Evolutionary conservation across 2,888 invertebrate species (phyloP), one percentile per base, ranked within the genome.

Genomic region (Eutolmus rufibarbis): DNA sequence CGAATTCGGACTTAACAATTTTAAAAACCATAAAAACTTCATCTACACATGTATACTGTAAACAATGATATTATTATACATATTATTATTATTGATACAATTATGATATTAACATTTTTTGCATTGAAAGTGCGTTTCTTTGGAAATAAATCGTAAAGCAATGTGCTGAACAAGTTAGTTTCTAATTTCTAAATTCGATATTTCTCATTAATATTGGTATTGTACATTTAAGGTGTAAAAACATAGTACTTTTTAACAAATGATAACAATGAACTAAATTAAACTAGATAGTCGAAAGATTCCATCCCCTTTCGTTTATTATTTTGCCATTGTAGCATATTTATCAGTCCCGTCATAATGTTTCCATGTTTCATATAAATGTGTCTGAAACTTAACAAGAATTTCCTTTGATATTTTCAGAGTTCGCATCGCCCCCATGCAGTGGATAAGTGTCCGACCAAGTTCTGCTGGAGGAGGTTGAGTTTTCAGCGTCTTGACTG

Each of bases 381-480:
- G 23, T 66, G 19, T 66, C 66, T 23, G 4, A 28, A 66, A 66
- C 19, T 12, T 66, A 19, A 12, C 8, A 28, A 66, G 12, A 66
- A 51, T 28, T 78, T 43, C 14, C n/a, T 78, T 78, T 78, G 28
- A 66, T 78, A 78, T 78, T 78, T 78, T 46, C 43, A 78, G 78
- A 40, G 23, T 43, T 43, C 37, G 40, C 43, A 78, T n/a, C 40
- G 23, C 5, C 2, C 5, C 23, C 34, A 40, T 77, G 19, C 78
- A 43, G 43, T n/a, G 19, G 78, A 78, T 43, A 19, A 43, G 23
- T 19, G 23, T 76, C 76, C 76, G 34, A 78, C 23, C 7, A 78
- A 78, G 37, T 78, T 78, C 23, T 43, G 5, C 78, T 0, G 40
- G 23, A 40, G 37, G 9, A 78, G 78, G 19, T 43, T 8, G 43